Evolutionary conservation across 2,888 invertebrate genomes (phyloP), one percentile per base, ranked within the genome.

Genomic region (Chrysolina oricalcia): DNA sequence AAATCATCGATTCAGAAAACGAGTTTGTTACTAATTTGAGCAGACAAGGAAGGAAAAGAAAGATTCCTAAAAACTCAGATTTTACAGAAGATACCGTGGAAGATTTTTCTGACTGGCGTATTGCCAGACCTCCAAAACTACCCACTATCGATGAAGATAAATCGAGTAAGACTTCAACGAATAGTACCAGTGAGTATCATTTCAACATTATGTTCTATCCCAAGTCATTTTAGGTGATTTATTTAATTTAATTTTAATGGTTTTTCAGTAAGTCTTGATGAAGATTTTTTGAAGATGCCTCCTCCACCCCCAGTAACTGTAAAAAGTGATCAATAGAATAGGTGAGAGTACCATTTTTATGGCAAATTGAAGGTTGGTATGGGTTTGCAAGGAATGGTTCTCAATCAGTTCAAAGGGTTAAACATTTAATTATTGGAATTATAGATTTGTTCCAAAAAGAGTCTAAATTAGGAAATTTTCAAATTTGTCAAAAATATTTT

Each of bases 121-220:
- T 64, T 64, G 64, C 64, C 64, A 64, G 43, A 64, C 64, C 64
- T 43, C 64, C 64, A 64, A 64, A 64, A 64, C 64, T 64, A 64
- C 64, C 43, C 41, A 64, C 64, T 43, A 64, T 64, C 40, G 64
- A 64, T 64, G 64, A 64, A 64, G 64, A 64, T n/a, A 43, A n/a
- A 43, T 43, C 4, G 5, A 64, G 64, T 64, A 64, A 43, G 19
- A 64, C 64, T 43, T 64, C 64, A 43, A 64, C 64, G 19, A 64
- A 41, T 64, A 41, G 64, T 64, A 64, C 63, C 15, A 64, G 63
- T 64, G 63, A 64, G 63, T 64, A 23, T 19, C 23, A 64, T 40
- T 64, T 15, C 63, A n/a, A 64, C 41, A 64, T 64, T 64, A 17
- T n/a, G 13, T 64, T 15, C n/a, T 64, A 19, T 23, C 8, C 21